Percentiles rank a stretch among this genome's conserved stretches.
These are phyloP conservation scores for Pemphigus obesinymphae DNA, from an alignment of 1,140 invertebrate genomes.

Conservation along the genomic window DNA sequence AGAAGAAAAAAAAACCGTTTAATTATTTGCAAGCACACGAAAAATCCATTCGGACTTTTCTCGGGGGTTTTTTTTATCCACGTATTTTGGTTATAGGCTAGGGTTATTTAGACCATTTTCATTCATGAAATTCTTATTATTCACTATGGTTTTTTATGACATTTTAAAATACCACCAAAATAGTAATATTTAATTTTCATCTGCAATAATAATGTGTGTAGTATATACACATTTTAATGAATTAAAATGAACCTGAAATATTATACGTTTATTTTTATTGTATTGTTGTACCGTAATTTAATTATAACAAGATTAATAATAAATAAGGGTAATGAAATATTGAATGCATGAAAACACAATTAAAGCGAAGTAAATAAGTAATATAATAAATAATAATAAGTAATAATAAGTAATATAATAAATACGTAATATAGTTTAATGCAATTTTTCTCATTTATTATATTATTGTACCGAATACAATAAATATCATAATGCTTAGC, in stretches of 20 bases:
- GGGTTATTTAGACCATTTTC: background rate
- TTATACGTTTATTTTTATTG: background rate
- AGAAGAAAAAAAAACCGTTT: background rate
- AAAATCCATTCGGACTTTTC: background rate
- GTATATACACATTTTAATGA: background rate
- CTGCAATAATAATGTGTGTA: background rate
- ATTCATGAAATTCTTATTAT: background rate
- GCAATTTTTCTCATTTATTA: too few relatives aligned
- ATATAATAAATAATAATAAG: background rate
- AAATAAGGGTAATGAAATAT: background rate
- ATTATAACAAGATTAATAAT: background rate
- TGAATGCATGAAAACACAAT: background rate
- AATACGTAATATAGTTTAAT: too few relatives aligned
- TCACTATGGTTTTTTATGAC: background rate
- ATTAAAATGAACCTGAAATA: background rate
- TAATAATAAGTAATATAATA: background rate
- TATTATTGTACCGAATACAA: background rate
- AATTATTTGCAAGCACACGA: background rate
- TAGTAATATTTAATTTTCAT: too few relatives aligned
- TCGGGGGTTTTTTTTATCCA: background rate
- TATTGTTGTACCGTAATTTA: background rate
- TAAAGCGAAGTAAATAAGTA: background rate
- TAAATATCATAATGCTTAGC: too few relatives aligned
- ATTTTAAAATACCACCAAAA: background rate
- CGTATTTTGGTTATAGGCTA: too few relatives aligned